Conservation (phyloP, 2,888 invertebrate genomes). For the Tanytarsus gracilentus region DNA sequence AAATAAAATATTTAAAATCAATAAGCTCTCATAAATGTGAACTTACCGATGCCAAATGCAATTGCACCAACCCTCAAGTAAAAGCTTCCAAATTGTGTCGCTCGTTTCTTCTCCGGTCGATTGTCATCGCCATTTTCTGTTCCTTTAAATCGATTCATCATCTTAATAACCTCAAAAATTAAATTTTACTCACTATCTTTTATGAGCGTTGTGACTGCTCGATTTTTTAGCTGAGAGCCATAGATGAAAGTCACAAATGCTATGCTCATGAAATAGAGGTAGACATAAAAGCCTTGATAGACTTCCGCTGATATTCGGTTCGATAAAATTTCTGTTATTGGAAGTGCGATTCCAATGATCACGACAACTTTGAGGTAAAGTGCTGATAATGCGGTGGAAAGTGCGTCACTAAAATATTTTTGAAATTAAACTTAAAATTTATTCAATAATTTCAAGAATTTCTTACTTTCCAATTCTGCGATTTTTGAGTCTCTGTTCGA, state of each 20-base stretch:
- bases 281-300: conserved; percentile 79
- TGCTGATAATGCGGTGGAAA: conserved; percentile 66
- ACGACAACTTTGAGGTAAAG: conserved; percentile 79
- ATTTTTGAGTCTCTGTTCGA: conserved; percentile 41
- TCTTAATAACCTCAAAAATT: background rate
- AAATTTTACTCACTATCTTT: conserved; percentile 42
- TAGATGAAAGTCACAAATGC: conserved; percentile 67
- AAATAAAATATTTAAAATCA: too few relatives aligned
- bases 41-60: conserved; percentile 49
- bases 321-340: conserved; percentile 77
- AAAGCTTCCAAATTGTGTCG: conserved; percentile 69
- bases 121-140: conserved; percentile 39
- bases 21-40: too few relatives aligned
- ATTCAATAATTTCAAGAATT: background rate
- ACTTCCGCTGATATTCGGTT: conserved; percentile 63
- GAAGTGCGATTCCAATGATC: conserved; percentile 74
- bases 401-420: conserved; percentile 50
- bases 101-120: conserved; percentile 38
- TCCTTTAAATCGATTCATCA: conserved; percentile 34
- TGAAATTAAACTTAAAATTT: background rate
- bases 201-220: conserved; percentile 53
- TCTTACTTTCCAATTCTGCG: conserved; percentile 45
- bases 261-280: conserved; percentile 68
- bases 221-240: conserved; percentile 54
- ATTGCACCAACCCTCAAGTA: conserved; percentile 73